Percentiles rank a stretch among this genome's conserved stretches.
Conservation (phyloP, 1,140 invertebrate species). For the Oncopodura yosiiana region DNA sequence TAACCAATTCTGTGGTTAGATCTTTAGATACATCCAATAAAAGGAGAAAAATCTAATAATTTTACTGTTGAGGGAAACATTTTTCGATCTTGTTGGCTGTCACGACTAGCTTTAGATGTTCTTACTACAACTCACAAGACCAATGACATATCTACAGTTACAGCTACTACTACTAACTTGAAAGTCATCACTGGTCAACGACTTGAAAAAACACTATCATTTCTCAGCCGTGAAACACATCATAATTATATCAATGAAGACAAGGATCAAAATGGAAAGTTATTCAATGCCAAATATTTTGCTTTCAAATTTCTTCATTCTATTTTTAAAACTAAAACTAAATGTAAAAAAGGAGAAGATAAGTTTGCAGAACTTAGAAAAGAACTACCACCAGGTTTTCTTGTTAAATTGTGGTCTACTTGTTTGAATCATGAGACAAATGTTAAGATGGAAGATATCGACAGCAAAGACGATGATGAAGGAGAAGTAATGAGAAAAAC, state of each 20-base stretch:
- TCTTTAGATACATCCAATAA: not conserved
- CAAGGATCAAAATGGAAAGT: not conserved
- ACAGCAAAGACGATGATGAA: too few species aligned
- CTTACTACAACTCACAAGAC: too few species aligned
- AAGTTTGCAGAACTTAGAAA: too few species aligned
- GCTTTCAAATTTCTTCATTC: slow-evolving; percentile 14
- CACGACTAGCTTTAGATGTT: too few species aligned
- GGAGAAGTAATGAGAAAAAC: slow-evolving; percentile 3
- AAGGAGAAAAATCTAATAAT: not conserved
- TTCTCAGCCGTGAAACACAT: not conserved
- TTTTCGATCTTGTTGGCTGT: not conserved
- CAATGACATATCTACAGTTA: too few species aligned
- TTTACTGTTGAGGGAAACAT: not conserved
- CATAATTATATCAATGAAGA: not conserved
- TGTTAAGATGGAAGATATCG: too few species aligned
- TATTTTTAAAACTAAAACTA: slow-evolving; percentile 9
- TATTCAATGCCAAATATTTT: not conserved
- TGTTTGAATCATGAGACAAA: too few species aligned
- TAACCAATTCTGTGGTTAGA: slow-evolving; percentile 8
- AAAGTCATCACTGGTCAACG: not conserved
- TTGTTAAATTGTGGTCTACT: too few species aligned
- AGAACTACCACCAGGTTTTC: too few species aligned
- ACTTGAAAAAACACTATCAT: not conserved
- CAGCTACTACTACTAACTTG: too few species aligned
- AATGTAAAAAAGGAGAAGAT: not conserved